phyloP scores from a whole-genome alignment of 2,888 invertebrate species.

The Melanostoma mellinum region DNA sequence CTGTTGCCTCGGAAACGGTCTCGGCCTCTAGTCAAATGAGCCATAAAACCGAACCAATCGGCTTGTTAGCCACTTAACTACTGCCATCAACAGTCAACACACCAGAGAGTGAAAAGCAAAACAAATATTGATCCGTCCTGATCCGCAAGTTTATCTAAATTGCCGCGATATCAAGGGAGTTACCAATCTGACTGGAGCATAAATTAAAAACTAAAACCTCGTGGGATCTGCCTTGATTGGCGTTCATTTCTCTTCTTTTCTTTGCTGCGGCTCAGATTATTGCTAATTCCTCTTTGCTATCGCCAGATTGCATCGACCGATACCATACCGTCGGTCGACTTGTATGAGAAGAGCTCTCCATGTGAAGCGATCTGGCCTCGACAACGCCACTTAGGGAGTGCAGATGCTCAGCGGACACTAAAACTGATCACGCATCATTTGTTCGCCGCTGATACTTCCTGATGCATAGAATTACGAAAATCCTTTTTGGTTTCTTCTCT shows the following conservation, averaged over 20 bases:
- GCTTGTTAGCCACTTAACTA: slow-evolving; percentile 55
- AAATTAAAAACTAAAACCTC: slow-evolving; percentile 58
- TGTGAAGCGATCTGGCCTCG: slow-evolving; percentile 13
- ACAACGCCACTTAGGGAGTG: not conserved
- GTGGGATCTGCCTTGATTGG: slow-evolving; percentile 62
- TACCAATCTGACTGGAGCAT: slow-evolving; percentile 63
- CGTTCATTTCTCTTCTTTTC: slow-evolving; percentile 65
- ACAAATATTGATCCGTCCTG: slow-evolving; percentile 65
- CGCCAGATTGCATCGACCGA: slow-evolving; percentile 59
- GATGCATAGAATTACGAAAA: not conserved
- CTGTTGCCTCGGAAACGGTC: not conserved
- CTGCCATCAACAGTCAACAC: slow-evolving; percentile 22
- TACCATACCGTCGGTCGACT: slow-evolving; percentile 40
- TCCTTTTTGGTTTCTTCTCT: not conserved
- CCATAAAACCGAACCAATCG: slow-evolving; percentile 21
- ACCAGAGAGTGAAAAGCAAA: slow-evolving; percentile 31
- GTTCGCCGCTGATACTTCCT: not conserved
- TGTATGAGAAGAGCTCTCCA: slow-evolving; percentile 19
- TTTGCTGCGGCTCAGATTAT: slow-evolving; percentile 50
- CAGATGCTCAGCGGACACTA: not conserved
- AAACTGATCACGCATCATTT: not conserved
- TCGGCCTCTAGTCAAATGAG: slow-evolving; percentile 40
- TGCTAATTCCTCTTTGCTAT: slow-evolving; percentile 65
- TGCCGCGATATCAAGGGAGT: slow-evolving; percentile 60
- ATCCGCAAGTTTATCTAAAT: slow-evolving; percentile 60